Conservation (phyloP, 2,113 vertebrate species). For the Spilogale gracilis region DNA sequence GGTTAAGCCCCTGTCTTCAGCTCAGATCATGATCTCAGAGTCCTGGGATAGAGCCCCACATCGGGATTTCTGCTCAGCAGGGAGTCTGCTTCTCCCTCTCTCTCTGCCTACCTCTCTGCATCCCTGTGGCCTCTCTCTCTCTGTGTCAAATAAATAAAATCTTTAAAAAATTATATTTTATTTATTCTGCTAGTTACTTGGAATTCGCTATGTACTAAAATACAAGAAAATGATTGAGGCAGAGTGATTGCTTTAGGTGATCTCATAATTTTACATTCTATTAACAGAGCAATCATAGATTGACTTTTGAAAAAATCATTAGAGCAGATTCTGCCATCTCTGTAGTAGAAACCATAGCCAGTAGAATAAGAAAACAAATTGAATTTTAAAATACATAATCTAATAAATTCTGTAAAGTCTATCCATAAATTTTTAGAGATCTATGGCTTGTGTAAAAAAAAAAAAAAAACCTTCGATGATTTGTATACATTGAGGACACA, state of each 20-base stretch:
- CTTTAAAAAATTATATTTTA: not conserved
- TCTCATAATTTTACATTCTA: not conserved
- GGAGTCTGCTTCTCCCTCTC: no score
- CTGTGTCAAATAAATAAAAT: no score
- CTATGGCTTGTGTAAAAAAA: not conserved
- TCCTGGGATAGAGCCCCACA: no score
- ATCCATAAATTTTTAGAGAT: not conserved
- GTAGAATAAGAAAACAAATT: not conserved
- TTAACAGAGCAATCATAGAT: not conserved
- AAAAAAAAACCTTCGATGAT: not conserved
- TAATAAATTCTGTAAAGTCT: not conserved
- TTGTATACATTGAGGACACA: not conserved
- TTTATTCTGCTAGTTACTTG: not conserved
- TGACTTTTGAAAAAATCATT: not conserved
- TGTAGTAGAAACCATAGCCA: not conserved
- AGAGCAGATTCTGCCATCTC: not conserved
- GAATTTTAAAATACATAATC: not conserved
- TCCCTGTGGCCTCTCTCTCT: no score
- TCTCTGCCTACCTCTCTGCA: no score
- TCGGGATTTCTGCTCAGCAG: no score
- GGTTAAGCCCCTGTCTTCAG: no score
- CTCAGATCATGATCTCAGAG: no score
- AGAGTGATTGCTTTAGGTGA: not conserved
- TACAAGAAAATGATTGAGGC: not conserved
- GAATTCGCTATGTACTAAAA: not conserved